Percentiles rank a stretch among this genome's conserved stretches.
Conservation (phyloP, 2,888 invertebrate species). For the Tenthredo scrophulariae region DNA sequence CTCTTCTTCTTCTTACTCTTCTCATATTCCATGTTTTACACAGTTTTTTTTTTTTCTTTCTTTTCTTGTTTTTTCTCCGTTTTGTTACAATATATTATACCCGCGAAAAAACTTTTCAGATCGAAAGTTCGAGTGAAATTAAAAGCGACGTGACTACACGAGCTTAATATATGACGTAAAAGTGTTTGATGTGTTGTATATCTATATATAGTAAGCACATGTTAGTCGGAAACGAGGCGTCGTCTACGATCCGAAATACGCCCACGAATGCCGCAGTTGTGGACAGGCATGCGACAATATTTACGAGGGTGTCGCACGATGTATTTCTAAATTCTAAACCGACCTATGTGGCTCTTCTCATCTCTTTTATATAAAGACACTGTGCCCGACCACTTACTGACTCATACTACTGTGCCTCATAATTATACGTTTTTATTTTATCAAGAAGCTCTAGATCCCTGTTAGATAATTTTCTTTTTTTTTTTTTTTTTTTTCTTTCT, state of each 20-base stretch:
- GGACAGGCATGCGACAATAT: conserved; percentile 51
- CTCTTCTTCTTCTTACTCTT: neutral
- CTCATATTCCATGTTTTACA: too few species aligned
- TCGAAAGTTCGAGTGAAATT: neutral
- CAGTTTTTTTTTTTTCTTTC: neutral
- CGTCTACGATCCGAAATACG: conserved; percentile 16
- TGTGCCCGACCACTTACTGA: conserved; percentile 31
- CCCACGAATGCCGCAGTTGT: conserved; percentile 45
- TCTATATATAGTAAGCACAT: conserved; percentile 34
- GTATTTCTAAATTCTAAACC: conserved; percentile 51
- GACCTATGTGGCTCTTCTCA: neutral
- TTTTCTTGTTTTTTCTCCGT: neutral
- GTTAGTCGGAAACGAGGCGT: conserved; percentile 29
- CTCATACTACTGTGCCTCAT: conserved; percentile 22
- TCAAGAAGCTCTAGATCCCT: neutral
- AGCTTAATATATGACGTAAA: neutral
- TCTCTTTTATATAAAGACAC: conserved; percentile 14
- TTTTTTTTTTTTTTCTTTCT: neutral
- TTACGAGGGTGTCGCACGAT: conserved; percentile 47
- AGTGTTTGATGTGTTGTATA: neutral
- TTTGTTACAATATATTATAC: too few species aligned
- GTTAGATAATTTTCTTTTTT: too few species aligned
- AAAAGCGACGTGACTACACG: neutral
- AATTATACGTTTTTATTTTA: neutral
- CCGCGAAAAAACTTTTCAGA: neutral